Conservation (phyloP, 2,797 vertebrate species). For the Luscinia megarhynchos region DNA sequence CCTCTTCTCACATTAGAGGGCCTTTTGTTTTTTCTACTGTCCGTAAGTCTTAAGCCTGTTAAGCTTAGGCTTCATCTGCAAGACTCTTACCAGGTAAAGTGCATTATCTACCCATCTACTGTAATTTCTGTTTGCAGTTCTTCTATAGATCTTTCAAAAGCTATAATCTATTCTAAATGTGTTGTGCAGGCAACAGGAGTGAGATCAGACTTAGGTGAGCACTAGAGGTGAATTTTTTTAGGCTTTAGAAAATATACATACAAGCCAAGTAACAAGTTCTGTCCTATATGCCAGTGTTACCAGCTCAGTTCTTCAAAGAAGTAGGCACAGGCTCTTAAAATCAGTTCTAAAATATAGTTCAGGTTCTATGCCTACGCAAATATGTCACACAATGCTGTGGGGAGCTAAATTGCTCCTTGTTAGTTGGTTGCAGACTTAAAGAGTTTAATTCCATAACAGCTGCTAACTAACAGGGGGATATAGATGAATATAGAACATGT, state of each 20-base stretch:
- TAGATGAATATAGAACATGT: background rate
- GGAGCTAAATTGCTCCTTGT: background rate
- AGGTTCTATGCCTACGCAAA: background rate
- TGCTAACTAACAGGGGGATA: background rate
- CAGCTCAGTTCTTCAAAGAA: background rate
- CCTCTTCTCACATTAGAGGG: background rate
- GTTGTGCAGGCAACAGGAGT: background rate
- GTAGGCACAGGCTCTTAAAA: background rate
- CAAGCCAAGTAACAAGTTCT: background rate
- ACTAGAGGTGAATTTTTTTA: background rate
- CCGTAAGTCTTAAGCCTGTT: background rate
- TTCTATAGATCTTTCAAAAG: background rate
- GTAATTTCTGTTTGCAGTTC: background rate
- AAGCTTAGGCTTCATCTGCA: background rate
- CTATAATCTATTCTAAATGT: background rate
- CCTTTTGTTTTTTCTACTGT: background rate
- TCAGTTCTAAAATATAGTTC: background rate
- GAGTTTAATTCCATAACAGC: background rate
- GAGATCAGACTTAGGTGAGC: background rate
- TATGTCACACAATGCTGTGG: background rate
- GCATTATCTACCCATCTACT: background rate
- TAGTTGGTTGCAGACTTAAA: background rate
- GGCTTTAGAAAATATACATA: background rate
- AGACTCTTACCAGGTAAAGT: background rate
- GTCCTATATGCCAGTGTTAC: background rate